Conservation (phyloP, 2,797 vertebrate genomes). For the Stomatorhinus walkeri region DNA sequence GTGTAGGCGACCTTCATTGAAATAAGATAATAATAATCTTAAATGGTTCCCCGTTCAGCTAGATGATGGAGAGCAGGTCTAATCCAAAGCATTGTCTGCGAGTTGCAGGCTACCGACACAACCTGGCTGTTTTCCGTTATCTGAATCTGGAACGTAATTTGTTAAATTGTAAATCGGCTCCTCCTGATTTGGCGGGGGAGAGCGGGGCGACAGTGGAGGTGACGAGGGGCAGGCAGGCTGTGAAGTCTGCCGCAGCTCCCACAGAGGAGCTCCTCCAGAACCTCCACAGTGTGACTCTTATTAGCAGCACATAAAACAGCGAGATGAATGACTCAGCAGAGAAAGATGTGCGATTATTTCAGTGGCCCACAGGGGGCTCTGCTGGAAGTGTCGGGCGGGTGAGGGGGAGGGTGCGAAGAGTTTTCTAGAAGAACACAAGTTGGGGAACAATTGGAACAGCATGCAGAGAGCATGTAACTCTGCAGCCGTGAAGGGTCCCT, state of each 20-base stretch:
- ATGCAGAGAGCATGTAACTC: neutral
- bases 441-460: constrained; percentile 19
- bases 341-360: neutral
- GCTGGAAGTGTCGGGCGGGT: neutral
- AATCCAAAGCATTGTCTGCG: neutral
- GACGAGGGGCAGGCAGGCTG: no score
- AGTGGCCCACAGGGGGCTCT: neutral
- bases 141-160: neutral
- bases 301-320: neutral
- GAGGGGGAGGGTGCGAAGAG: neutral
- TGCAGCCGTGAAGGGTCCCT: neutral
- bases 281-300: neutral
- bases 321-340: neutral
- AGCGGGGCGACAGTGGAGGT: neutral
- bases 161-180: neutral
- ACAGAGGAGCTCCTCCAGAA: neutral
- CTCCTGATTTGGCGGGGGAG: neutral
- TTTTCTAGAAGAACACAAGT: neutral
- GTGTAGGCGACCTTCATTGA: neutral
- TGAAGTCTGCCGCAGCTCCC: neutral
- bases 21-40: neutral
- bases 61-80: neutral
- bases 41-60: neutral
- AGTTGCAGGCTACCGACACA: neutral
- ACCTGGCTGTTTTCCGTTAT: neutral